Percentiles rank a stretch among this genome's conserved stretches.
These are phyloP conservation scores for Neotoxoptera formosana DNA, from an alignment of 1,140 invertebrate genomes.

Conservation along the genomic window DNA sequence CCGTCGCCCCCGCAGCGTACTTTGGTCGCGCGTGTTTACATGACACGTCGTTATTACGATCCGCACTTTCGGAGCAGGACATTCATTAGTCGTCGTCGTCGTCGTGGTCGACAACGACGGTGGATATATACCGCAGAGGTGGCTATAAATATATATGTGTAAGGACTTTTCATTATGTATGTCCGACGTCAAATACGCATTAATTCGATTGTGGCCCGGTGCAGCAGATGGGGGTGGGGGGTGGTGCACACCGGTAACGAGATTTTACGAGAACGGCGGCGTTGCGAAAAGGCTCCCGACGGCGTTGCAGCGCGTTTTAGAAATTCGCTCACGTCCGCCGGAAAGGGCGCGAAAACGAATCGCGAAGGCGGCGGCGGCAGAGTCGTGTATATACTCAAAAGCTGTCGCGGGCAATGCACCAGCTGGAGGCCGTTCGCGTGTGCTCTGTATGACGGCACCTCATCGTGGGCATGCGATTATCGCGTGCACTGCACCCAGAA, in stretches of 20 bases:
- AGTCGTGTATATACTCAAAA: background rate
- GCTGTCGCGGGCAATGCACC: background rate
- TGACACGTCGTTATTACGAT: background rate
- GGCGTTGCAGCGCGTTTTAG: background rate
- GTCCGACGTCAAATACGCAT: constrained; percentile 3
- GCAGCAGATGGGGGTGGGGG: too few species aligned
- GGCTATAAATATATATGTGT: background rate
- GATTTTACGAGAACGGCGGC: background rate
- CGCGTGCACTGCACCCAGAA: background rate
- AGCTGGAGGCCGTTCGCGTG: too few species aligned
- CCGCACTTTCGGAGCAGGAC: background rate
- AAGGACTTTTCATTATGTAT: constrained; percentile 5
- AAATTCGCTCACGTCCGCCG: background rate
- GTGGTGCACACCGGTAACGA: background rate
- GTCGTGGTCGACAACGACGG: too few species aligned
- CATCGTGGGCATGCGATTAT: background rate
- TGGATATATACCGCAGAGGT: background rate
- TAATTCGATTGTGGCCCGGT: background rate
- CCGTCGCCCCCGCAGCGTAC: background rate
- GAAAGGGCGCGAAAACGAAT: background rate
- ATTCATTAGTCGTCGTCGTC: background rate
- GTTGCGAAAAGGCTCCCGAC: background rate
- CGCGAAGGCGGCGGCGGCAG: background rate
- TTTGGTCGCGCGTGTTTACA: background rate
- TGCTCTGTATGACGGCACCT: background rate